phyloP scores from a whole-genome alignment of 2,797 vertebrate genomes.

The Microctenopoma stevenorrisi region DNA sequence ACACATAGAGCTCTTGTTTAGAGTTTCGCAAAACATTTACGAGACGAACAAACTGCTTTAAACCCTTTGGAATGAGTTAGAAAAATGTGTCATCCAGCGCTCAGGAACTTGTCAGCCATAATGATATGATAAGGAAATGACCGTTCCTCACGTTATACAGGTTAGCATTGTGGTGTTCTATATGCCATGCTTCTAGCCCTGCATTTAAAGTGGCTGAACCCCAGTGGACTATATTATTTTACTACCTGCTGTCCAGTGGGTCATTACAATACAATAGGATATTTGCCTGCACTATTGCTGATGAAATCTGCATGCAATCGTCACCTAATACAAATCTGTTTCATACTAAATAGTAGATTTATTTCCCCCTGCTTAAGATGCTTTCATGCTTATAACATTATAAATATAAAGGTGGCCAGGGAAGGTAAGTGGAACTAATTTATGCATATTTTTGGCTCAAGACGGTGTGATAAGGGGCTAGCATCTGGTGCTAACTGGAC shows the following conservation, averaged over 20 bases:
- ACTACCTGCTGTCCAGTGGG: not conserved
- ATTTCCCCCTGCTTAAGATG: conserved; percentile 25
- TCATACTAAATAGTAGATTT: not conserved
- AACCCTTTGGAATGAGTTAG: not conserved
- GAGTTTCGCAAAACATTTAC: conserved; percentile 14
- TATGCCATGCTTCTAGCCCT: not conserved
- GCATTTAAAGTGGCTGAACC: not conserved
- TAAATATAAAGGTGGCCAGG: conserved; percentile 57
- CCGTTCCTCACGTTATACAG: not conserved
- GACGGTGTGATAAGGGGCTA: conserved; percentile 76
- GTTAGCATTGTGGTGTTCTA: not conserved
- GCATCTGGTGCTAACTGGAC: conserved; percentile 87
- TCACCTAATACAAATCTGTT: not conserved
- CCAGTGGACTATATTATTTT: not conserved
- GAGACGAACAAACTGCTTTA: not conserved
- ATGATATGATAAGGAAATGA: not conserved
- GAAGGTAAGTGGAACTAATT: conserved; percentile 72
- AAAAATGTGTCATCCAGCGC: not conserved
- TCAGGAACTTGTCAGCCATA: not conserved
- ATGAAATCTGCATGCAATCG: not conserved
- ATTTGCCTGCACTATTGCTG: conserved; percentile 1
- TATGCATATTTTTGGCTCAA: conserved; percentile 73
- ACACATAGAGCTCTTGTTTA: conserved; percentile 2
- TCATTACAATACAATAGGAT: conserved; percentile 5
- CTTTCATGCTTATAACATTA: conserved; percentile 12